A percentile compares a stretch with the other conserved stretches of the same genome.
Conservation (phyloP, 2,888 invertebrate genomes). For the Boloria selene region DNA sequence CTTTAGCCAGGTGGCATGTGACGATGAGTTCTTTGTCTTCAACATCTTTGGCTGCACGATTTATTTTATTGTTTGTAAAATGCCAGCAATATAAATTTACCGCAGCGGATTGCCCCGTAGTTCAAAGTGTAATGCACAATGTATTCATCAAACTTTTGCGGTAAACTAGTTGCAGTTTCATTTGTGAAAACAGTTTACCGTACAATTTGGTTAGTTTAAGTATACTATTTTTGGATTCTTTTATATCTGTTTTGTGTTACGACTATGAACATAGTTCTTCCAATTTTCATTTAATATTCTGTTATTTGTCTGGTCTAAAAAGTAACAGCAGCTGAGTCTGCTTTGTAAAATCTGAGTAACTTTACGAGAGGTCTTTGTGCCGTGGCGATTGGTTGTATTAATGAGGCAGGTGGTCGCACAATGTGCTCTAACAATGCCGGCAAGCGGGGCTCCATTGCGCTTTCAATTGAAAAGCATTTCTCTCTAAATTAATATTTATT, state of each 20-base stretch:
- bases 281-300: conserved; percentile 1
- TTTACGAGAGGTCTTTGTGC: conserved; percentile 43
- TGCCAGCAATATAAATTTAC: conserved; percentile 24
- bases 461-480: conserved; percentile 38
- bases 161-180: conserved; percentile 13
- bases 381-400: conserved; percentile 55
- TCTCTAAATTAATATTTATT: conserved; percentile 39
- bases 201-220: conserved; percentile 7
- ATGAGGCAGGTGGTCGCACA: conserved; percentile 78
- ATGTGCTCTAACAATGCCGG: conserved; percentile 65
- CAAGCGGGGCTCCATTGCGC: conserved; percentile 49
- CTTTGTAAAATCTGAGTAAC: conserved; percentile 15
- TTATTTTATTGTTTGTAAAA: conserved; percentile 34
- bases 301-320: neutral
- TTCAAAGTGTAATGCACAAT: conserved; percentile 24
- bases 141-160: conserved; percentile 22
- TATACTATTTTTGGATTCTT: conserved; percentile 5
- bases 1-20: conserved; percentile 36
- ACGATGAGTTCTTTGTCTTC: conserved; percentile 27
- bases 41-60: conserved; percentile 26
- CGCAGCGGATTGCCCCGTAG: conserved; percentile 18
- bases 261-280: neutral
- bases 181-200: conserved; percentile 19
- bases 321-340: conserved; percentile 32
- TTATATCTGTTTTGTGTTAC: conserved; percentile 1